Evolutionary conservation across 2,113 vertebrate species (phyloP).

Genomic region (Oplegnathus fasciatus): DNA sequence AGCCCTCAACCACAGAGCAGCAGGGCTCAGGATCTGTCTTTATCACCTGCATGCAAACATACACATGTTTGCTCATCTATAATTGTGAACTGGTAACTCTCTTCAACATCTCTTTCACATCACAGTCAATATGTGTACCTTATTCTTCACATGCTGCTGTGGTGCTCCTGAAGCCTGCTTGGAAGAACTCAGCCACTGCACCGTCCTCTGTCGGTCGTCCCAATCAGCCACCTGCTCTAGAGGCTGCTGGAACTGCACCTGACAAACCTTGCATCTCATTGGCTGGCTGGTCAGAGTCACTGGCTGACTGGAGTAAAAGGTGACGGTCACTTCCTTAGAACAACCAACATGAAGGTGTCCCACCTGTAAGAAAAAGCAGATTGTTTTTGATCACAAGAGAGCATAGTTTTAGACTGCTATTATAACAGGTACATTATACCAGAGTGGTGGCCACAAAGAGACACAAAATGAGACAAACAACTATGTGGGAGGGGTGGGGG

Average conservation of each 20-base stretch:
- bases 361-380: slow-evolving; percentile 67
- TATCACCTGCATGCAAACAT: slow-evolving; percentile 80
- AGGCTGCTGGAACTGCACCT: slow-evolving; percentile 85
- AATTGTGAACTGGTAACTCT: background rate
- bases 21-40: slow-evolving; percentile 86
- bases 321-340: slow-evolving; percentile 87
- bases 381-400: background rate
- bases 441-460: background rate
- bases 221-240: slow-evolving; percentile 89
- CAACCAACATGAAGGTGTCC: slow-evolving; percentile 93
- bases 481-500: too few species aligned
- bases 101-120: background rate
- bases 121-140: slow-evolving; percentile 74
- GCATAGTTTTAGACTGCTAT: background rate
- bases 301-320: slow-evolving; percentile 83
- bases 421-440: too few species aligned
- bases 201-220: slow-evolving; percentile 84
- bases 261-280: slow-evolving; percentile 85
- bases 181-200: slow-evolving; percentile 83
- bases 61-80: background rate
- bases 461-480: background rate
- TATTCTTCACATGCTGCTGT: slow-evolving; percentile 75
- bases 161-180: background rate
- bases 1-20: slow-evolving; percentile 83
- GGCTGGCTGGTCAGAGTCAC: slow-evolving; percentile 75